phyloP scores from a whole-genome alignment of 2,113 vertebrate species.

The Galbula dea region DNA sequence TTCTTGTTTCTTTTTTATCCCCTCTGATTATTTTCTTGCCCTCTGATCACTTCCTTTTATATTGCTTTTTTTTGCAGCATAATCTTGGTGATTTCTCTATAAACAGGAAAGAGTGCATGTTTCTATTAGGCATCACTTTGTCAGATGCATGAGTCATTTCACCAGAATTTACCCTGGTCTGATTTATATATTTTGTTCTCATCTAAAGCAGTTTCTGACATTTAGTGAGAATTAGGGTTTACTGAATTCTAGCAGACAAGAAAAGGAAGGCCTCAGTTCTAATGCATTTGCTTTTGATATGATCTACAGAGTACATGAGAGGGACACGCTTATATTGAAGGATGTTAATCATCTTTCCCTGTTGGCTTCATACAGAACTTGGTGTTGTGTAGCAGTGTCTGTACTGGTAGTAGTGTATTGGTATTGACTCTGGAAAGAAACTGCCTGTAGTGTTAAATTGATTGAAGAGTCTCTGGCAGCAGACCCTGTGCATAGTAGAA shows the following conservation, averaged over 20 bases:
- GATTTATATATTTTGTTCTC: neutral
- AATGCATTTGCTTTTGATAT: neutral
- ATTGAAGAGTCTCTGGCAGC: neutral
- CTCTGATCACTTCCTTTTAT: neutral
- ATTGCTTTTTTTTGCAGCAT: neutral
- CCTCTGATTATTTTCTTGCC: neutral
- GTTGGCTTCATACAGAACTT: neutral
- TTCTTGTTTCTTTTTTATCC: neutral
- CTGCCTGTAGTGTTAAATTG: neutral
- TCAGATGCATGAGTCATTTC: neutral
- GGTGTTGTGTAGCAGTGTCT: neutral
- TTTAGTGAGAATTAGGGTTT: neutral
- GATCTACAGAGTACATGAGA: neutral
- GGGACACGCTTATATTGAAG: neutral
- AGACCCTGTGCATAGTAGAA: accelerated
- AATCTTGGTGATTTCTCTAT: neutral
- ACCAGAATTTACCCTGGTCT: neutral
- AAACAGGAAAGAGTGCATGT: neutral
- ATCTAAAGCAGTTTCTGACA: neutral
- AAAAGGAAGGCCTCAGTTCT: neutral
- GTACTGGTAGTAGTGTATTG: accelerated
- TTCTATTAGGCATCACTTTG: neutral
- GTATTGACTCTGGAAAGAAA: neutral
- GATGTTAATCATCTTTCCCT: neutral
- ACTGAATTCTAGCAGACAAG: neutral